Evolutionary conservation across 2,888 invertebrate genomes (phyloP).

Genomic region (Aspidiotus rigidus): DNA sequence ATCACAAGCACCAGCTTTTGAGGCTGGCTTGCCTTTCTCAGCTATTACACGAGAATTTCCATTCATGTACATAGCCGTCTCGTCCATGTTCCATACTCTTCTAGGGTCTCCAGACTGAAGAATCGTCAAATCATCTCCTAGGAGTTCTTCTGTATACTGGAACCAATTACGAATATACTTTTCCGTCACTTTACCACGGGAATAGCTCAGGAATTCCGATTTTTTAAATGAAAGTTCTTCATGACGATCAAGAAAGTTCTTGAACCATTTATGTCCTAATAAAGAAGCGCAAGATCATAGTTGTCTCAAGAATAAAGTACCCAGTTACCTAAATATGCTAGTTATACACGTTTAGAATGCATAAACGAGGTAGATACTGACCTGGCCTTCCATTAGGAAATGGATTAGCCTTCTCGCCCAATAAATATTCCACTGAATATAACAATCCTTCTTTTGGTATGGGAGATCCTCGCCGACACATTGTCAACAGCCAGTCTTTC

Average conservation of each 20-base stretch:
- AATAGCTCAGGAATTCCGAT: not conserved
- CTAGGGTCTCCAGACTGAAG: constrained; percentile 1
- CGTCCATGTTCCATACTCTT: constrained; percentile 1
- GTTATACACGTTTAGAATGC: too few species aligned
- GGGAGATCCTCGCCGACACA: constrained; percentile 3
- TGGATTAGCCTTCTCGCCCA: too few species aligned
- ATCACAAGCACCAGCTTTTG: constrained; percentile 7
- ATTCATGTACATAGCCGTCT: not conserved
- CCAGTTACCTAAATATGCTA: too few species aligned
- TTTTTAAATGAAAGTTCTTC: not conserved
- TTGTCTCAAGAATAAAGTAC: too few species aligned
- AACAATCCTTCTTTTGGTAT: too few species aligned
- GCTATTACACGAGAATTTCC: constrained; percentile 2
- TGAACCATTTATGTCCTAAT: too few species aligned
- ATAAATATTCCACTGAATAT: too few species aligned
- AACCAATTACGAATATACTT: constrained; percentile 6
- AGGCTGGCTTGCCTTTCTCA: not conserved
- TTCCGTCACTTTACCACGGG: not conserved
- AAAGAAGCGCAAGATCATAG: too few species aligned
- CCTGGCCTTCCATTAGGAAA: too few species aligned
- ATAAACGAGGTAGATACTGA: too few species aligned
- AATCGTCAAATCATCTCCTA: constrained; percentile 6
- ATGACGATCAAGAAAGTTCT: too few species aligned
- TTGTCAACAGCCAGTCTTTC: not conserved
- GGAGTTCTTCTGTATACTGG: constrained; percentile 1